Percentiles rank a stretch among this genome's conserved stretches.
These are phyloP conservation scores for Epiblema foenella DNA, from an alignment of 2,888 invertebrate genomes.

Conservation along the genomic window DNA sequence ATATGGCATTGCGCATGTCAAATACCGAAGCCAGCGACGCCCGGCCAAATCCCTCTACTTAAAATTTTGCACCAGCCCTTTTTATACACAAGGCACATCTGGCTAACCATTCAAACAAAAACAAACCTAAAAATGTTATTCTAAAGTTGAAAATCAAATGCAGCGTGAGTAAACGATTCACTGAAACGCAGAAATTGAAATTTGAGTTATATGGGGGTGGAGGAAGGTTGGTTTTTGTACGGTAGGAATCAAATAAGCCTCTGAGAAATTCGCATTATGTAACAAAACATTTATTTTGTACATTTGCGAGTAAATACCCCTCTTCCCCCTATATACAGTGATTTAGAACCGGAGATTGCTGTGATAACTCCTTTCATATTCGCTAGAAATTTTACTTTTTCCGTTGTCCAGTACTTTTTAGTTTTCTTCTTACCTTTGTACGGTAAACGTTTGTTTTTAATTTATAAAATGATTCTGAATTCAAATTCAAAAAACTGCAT, in stretches of 20 bases:
- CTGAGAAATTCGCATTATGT: slow-evolving; percentile 83
- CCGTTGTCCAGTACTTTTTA: slow-evolving; percentile 59
- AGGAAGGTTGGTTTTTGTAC: slow-evolving; percentile 55
- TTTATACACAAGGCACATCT: slow-evolving; percentile 73
- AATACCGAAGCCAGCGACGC: slow-evolving; percentile 33
- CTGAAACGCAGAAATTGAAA: slow-evolving; percentile 51
- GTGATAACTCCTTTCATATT: slow-evolving; percentile 84
- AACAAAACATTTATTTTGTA: slow-evolving; percentile 84
- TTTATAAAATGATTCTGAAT: slow-evolving; percentile 52
- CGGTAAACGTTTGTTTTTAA: slow-evolving; percentile 54
- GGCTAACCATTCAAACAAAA: slow-evolving; percentile 55
- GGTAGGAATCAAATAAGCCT: slow-evolving; percentile 62
- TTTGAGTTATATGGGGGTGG: slow-evolving; percentile 53
- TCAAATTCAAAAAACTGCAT: slow-evolving; percentile 48
- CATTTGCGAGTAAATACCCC: slow-evolving; percentile 82
- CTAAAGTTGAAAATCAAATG: slow-evolving; percentile 55
- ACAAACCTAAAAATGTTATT: slow-evolving; percentile 49
- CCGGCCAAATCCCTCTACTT: slow-evolving; percentile 81
- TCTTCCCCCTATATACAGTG: slow-evolving; percentile 82
- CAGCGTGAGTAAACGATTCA: slow-evolving; percentile 46
- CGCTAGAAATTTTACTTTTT: slow-evolving; percentile 72
- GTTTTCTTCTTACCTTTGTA: slow-evolving; percentile 55
- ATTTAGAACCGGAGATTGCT: slow-evolving; percentile 84
- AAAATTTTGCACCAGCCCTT: slow-evolving; percentile 81
- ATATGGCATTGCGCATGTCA: slow-evolving; percentile 22